Percentiles rank a stretch among this genome's conserved stretches.
These are phyloP conservation scores for Elysia crispata DNA, from an alignment of 2,888 invertebrate genomes.

Conservation along the genomic window DNA sequence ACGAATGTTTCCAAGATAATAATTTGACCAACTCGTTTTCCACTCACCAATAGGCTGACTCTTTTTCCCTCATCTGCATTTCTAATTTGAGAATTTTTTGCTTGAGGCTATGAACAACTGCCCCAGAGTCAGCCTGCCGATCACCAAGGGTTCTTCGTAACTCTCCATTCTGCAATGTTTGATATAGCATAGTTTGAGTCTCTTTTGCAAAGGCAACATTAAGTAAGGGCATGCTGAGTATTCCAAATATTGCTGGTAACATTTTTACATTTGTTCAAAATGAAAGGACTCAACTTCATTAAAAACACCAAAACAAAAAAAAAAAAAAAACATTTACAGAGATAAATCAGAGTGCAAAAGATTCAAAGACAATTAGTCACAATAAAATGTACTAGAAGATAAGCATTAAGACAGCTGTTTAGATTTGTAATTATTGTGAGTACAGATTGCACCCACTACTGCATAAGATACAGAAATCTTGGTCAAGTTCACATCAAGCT, in stretches of 20 bases:
- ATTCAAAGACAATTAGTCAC: no score
- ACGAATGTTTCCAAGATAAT: no score
- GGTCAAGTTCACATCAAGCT: no score
- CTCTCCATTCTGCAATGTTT: conserved; percentile 71
- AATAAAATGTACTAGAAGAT: no score
- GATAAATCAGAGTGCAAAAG: no score
- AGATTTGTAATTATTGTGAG: no score
- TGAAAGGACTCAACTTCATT: background rate
- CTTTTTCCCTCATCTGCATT: conserved; percentile 74
- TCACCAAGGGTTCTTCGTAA: conserved; percentile 73
- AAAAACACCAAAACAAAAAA: background rate
- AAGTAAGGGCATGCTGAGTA: background rate
- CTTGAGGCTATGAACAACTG: conserved; percentile 75
- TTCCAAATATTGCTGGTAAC: background rate
- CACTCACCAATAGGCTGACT: conserved; percentile 71
- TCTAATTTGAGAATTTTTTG: conserved; percentile 76
- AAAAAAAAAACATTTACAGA: no score
- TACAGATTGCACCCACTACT: no score
- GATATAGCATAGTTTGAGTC: background rate
- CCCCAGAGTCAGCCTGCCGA: conserved; percentile 72
- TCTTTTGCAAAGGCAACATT: background rate
- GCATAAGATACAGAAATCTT: no score
- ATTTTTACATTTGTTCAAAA: background rate
- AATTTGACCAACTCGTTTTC: background rate
- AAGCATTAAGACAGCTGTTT: no score